phyloP scores from a whole-genome alignment of 2,888 invertebrate genomes.

The Stenodera caucasica region DNA sequence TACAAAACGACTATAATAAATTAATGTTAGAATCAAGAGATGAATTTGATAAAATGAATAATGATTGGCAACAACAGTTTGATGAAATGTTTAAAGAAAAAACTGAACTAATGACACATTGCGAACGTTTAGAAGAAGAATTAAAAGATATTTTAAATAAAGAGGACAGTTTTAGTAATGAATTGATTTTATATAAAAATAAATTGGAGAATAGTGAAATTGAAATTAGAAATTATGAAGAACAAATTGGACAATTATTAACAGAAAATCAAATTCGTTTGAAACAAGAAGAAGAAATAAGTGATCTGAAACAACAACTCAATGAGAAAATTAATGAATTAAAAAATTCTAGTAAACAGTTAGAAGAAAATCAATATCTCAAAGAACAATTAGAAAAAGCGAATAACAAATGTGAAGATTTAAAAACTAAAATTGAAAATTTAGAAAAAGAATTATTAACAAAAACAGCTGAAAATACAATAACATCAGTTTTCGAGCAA shows the following conservation, averaged over 20 bases:
- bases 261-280: conserved; percentile 11
- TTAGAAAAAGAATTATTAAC: conserved; percentile 30
- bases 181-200: conserved; percentile 20
- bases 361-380: conserved; percentile 33
- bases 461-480: conserved; percentile 33
- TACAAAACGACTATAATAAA: conserved; percentile 54
- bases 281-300: conserved; percentile 30
- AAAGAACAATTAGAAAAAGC: conserved; percentile 31
- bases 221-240: conserved; percentile 23
- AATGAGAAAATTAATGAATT: conserved; percentile 27
- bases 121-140: conserved; percentile 56
- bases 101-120: conserved; percentile 47
- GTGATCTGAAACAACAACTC: conserved; percentile 33
- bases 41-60: conserved; percentile 58
- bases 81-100: conserved; percentile 49
- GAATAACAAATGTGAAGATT: conserved; percentile 25
- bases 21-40: conserved; percentile 52
- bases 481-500: conserved; percentile 33
- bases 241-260: conserved; percentile 9
- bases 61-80: conserved; percentile 56
- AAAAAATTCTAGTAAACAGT: conserved; percentile 19
- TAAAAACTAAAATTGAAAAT: conserved; percentile 23
- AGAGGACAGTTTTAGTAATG: conserved; percentile 28
- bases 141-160: conserved; percentile 40
- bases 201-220: conserved; percentile 19